Base-by-base conservation (phyloP, 2,888 invertebrate genomes). In the Leptarthrus brevirostris region DNA sequence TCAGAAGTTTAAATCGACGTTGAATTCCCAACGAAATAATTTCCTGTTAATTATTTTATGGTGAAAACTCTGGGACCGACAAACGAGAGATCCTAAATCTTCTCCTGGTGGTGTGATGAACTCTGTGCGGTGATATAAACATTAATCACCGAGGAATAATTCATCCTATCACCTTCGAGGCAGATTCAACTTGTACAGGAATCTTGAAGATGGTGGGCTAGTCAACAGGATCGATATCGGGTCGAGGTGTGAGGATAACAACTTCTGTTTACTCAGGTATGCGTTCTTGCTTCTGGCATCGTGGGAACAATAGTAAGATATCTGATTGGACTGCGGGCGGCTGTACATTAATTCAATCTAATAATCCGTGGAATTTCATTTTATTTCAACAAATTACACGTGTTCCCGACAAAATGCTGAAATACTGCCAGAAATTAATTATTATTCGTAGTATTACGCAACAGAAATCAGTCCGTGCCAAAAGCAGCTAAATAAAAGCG, bases 1-100 rank as follows among this genome's bases (percentile, higher is more conserved):
- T 69, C 69, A 69, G 52, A 69, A 69, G 69, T 69, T 69, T 69
- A 69, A 69, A 69, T 69, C 69, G 49, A 52, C 52, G 30, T 69
- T 49, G 69, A 78, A 81, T 78, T 83, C 85, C 83, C 84, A 74
- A 79, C 79, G 80, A 81, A 82, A 83, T 82, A 84, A 84, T 84
- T 80, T 81, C 82, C 81, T 82, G 84, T 81, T 84, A 85, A 84
- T 84, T 84, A 81, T 84, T 84, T 84, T 83, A 84, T 82, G 84
- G 82, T 81, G 81, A 81, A 74, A 77, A 74, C 71, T 73, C 75
- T 52, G 56, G 72, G 74, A 74, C 73, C 77, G 76, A 76, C 76
- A 74, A 69, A 69, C 69, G 69, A 69, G 69, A 49, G 52, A 69
- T 69, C 49, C 69, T 69, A 52, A 69, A 69, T 69, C 69, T 69